A percentile compares a stretch with the other conserved stretches of the same genome.
Evolutionary conservation across 2,888 invertebrate genomes (phyloP).

Genomic region (Acronicta alni): DNA sequence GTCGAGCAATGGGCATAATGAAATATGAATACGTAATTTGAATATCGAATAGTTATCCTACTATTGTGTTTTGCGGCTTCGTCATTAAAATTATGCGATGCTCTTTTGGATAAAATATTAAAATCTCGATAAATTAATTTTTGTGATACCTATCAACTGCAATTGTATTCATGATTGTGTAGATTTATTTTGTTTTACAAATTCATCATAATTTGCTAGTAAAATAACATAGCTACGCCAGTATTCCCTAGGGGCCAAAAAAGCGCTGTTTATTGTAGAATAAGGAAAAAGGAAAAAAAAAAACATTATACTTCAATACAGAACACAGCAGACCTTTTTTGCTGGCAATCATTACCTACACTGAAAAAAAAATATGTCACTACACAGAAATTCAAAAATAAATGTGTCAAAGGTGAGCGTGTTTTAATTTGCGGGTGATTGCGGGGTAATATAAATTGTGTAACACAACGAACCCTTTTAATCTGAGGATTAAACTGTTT

Average conservation of each 20-base stretch:
- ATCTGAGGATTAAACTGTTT: slow-evolving; percentile 1
- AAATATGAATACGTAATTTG: background rate
- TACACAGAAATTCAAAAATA: background rate
- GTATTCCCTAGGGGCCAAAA: too few relatives aligned
- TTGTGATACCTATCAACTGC: too few relatives aligned
- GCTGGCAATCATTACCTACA: background rate
- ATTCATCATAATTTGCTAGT: too few relatives aligned
- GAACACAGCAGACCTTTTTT: too few relatives aligned
- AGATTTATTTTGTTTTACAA: too few relatives aligned
- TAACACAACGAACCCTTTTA: background rate
- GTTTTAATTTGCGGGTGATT: background rate
- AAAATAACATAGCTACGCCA: too few relatives aligned
- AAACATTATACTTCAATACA: background rate
- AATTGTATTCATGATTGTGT: too few relatives aligned
- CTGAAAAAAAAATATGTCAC: background rate
- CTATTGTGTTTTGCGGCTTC: background rate
- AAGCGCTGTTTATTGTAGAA: too few relatives aligned
- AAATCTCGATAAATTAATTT: too few relatives aligned
- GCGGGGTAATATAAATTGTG: background rate
- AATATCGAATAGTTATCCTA: background rate
- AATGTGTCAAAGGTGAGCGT: slow-evolving; percentile 2
- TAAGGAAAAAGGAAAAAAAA: background rate
- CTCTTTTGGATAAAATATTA: too few relatives aligned
- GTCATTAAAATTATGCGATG: background rate
- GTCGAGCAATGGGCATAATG: background rate